phyloP scores from a whole-genome alignment of 2,113 vertebrate genomes.

The Carassius auratus region DNA sequence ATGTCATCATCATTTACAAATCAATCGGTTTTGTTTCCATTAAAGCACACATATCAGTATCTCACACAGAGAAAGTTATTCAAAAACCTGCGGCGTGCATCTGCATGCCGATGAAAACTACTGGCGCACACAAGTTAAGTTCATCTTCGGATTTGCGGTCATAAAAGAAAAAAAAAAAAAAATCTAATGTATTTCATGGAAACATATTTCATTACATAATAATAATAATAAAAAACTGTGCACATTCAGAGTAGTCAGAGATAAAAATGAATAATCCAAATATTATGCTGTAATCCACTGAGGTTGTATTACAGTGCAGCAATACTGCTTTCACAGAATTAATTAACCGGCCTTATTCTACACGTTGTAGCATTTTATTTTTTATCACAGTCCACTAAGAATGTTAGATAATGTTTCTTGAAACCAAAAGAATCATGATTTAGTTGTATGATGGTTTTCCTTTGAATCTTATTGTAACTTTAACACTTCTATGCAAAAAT shows the following conservation, averaged over 20 bases:
- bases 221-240: not conserved
- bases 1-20: constrained; percentile 14
- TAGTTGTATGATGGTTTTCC: not conserved
- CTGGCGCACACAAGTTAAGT: not conserved
- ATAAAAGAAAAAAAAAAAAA: constrained; percentile 30
- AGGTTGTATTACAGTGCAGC: not conserved
- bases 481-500: not conserved
- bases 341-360: not conserved
- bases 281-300: constrained; percentile 28
- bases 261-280: constrained; percentile 5
- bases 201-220: constrained; percentile 24
- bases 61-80: not conserved
- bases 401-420: not conserved
- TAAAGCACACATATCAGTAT: not conserved
- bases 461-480: not conserved
- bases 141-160: constrained; percentile 1
- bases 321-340: not conserved
- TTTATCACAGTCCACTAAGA: not conserved
- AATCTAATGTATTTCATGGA: not conserved
- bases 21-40: not conserved
- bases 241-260: not conserved
- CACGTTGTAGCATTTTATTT: not conserved
- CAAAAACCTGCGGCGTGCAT: not conserved
- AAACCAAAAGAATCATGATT: not conserved
- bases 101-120: not conserved